Conservation (phyloP, 2,113 vertebrate genomes). For the Scalopus aquaticus region DNA sequence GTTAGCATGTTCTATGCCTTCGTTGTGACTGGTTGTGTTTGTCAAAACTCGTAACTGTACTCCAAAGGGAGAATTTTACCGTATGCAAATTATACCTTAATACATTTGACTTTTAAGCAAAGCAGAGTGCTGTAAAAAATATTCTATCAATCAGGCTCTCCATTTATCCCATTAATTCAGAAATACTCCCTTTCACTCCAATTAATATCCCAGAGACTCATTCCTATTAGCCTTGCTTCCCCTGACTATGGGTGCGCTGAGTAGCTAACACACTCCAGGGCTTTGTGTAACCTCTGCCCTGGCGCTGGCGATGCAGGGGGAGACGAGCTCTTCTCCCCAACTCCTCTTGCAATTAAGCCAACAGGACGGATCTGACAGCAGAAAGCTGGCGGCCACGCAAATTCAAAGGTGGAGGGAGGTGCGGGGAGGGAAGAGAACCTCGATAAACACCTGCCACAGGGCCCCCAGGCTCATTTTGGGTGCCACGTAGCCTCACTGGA, state of each 20-base stretch:
- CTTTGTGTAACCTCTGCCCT: not conserved
- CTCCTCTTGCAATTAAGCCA: not conserved
- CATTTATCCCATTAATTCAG: slow-evolving; percentile 1
- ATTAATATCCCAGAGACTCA: not conserved
- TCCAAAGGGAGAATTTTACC: not conserved
- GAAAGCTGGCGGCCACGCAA: too few species aligned
- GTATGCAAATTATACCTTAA: not conserved
- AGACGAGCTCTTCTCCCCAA: not conserved
- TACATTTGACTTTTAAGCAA: not conserved
- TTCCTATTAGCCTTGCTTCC: not conserved
- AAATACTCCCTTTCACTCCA: not conserved
- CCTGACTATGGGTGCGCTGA: not conserved
- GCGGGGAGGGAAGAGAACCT: fast-evolving
- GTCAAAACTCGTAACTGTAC: not conserved
- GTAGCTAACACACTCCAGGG: not conserved
- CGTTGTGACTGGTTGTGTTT: fast-evolving
- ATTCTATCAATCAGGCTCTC: not conserved
- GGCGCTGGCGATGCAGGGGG: too few species aligned
- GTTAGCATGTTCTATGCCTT: fast-evolving
- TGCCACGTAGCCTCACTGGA: fast-evolving
- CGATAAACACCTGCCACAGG: not conserved
- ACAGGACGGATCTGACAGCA: not conserved
- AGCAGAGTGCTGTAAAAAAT: not conserved
- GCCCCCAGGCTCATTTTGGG: not conserved
- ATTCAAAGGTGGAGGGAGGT: not conserved